Conservation (phyloP, 2,113 vertebrate species). For the Sula dactylatra region DNA sequence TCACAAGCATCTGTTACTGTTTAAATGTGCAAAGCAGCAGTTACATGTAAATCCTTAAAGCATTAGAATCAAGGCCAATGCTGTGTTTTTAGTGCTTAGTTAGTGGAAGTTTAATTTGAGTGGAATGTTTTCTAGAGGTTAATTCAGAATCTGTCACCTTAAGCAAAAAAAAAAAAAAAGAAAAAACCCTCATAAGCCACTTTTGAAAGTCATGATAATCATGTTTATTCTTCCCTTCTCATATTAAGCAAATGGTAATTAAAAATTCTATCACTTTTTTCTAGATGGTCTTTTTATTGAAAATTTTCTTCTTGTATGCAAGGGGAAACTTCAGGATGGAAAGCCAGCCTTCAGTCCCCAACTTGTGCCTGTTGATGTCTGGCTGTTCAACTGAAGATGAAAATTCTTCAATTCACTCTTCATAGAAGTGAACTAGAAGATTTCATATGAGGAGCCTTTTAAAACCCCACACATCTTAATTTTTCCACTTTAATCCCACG, state of each 20-base stretch:
- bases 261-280: background rate
- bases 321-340: background rate
- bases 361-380: background rate
- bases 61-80: background rate
- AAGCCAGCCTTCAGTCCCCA: background rate
- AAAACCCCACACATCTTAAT: background rate
- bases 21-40: background rate
- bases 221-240: background rate
- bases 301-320: background rate
- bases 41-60: background rate
- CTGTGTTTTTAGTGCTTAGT: background rate
- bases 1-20: background rate
- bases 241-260: background rate
- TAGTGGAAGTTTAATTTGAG: background rate
- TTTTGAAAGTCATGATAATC: background rate
- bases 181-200: background rate
- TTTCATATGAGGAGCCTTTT: background rate
- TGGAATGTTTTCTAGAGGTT: background rate
- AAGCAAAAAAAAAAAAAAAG: background rate
- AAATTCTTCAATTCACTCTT: background rate
- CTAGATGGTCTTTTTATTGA: background rate
- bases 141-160: background rate
- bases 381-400: background rate
- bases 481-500: background rate
- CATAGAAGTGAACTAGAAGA: background rate